These are phyloP conservation scores for Cactoblastis cactorum DNA, from an alignment of 2,888 invertebrate species.

Conservation along the genomic window DNA sequence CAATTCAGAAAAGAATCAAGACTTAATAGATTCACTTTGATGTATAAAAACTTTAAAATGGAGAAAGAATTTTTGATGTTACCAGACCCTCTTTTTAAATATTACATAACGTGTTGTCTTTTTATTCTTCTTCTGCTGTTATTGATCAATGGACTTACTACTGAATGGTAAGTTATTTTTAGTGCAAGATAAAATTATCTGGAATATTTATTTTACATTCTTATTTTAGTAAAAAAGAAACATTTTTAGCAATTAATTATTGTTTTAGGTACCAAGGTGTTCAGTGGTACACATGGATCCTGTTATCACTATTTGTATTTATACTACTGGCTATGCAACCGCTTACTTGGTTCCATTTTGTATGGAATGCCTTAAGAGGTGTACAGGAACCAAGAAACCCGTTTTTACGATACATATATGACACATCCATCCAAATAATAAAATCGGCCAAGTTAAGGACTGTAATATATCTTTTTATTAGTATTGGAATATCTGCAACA, in stretches of 20 bases:
- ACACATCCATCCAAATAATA: slow-evolving; percentile 80
- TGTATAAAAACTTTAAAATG: slow-evolving; percentile 71
- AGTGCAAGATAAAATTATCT: background rate
- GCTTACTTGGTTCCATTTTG: slow-evolving; percentile 86
- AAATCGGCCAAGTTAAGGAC: slow-evolving; percentile 81
- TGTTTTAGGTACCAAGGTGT: slow-evolving; percentile 52
- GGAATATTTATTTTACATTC: background rate
- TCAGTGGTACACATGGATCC: slow-evolving; percentile 50
- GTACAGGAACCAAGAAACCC: slow-evolving; percentile 77
- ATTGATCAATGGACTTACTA: slow-evolving; percentile 59
- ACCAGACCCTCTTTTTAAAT: slow-evolving; percentile 92
- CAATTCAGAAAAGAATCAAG: slow-evolving; percentile 81
- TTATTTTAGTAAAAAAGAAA: too few relatives aligned
- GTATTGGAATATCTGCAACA: slow-evolving; percentile 80
- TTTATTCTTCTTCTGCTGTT: slow-evolving; percentile 54
- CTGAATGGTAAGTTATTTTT: slow-evolving; percentile 50
- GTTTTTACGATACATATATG: slow-evolving; percentile 78
- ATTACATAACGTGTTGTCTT: slow-evolving; percentile 77
- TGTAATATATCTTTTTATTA: slow-evolving; percentile 83
- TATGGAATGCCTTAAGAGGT: slow-evolving; percentile 79
- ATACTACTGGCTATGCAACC: slow-evolving; percentile 79
- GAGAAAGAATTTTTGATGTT: slow-evolving; percentile 87
- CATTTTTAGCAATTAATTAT: too few relatives aligned
- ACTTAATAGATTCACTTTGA: slow-evolving; percentile 73
- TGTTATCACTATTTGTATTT: slow-evolving; percentile 40